These are phyloP conservation scores for Cacoxenus indagator DNA, from an alignment of 2,888 invertebrate genomes.

Conservation along the genomic window DNA sequence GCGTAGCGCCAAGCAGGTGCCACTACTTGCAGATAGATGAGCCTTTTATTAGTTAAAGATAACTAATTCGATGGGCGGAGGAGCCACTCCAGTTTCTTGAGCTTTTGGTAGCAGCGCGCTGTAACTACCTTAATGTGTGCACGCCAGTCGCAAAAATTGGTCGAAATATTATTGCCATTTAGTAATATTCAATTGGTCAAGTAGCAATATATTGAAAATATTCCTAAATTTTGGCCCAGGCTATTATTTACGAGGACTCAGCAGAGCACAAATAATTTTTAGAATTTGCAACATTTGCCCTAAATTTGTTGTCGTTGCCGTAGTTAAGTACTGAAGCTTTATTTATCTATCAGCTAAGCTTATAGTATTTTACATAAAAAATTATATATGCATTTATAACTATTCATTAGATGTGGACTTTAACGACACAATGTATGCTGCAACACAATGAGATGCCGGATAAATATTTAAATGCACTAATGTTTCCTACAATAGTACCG, in stretches of 20 bases:
- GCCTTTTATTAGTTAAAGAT: no score
- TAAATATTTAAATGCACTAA: neutral
- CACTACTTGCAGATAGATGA: no score
- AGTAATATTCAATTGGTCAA: neutral
- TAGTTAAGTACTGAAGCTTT: neutral
- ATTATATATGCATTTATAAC: neutral
- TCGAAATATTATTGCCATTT: neutral
- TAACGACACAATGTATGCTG: neutral
- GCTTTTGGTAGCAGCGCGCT: no score
- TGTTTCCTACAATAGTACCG: neutral
- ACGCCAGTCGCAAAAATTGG: no score
- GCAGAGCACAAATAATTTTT: neutral
- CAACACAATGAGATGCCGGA: neutral
- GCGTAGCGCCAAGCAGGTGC: no score
- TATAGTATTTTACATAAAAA: neutral
- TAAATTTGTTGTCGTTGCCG: neutral
- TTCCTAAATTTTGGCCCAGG: neutral
- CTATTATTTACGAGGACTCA: no score
- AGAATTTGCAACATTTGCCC: neutral
- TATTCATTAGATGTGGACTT: neutral
- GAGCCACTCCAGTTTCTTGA: no score
- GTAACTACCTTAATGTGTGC: no score
- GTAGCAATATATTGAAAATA: neutral
- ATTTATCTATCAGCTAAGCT: neutral
- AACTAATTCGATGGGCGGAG: no score